These are phyloP conservation scores for Elachura formosa DNA, from an alignment of 2,113 vertebrate genomes.

Conservation along the genomic window DNA sequence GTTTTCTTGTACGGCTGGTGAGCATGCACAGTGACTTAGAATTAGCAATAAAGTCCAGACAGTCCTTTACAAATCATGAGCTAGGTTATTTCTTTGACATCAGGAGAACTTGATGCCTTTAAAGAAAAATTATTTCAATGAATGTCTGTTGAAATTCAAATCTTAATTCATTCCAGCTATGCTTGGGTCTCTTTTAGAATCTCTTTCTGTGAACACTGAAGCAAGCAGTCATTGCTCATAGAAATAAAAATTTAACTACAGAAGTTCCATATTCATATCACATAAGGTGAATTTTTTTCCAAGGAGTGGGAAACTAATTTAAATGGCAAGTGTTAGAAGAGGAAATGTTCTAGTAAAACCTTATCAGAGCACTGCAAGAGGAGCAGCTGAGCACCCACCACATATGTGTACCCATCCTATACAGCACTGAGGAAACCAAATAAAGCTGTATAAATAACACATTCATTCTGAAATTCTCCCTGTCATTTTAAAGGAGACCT, in stretches of 20 bases:
- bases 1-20: not conserved
- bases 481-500: not conserved
- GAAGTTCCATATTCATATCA: not conserved
- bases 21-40: not conserved
- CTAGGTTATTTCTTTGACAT: not conserved
- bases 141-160: slow-evolving; percentile 6
- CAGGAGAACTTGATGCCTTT: not conserved
- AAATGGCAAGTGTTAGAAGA: not conserved
- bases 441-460: not conserved
- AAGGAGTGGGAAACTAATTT: not conserved
- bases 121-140: not conserved
- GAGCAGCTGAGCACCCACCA: not conserved
- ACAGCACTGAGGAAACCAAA: not conserved
- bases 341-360: not conserved
- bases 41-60: not conserved
- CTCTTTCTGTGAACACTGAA: not conserved
- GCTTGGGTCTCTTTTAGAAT: not conserved
- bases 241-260: not conserved
- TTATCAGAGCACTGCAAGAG: not conserved
- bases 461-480: not conserved
- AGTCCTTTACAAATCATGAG: not conserved
- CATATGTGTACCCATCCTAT: not conserved
- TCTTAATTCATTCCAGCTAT: not conserved
- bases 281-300: not conserved
- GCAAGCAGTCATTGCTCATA: not conserved